These are phyloP conservation scores for Thumatha senex DNA, from an alignment of 2,888 invertebrate genomes.

Conservation along the genomic window DNA sequence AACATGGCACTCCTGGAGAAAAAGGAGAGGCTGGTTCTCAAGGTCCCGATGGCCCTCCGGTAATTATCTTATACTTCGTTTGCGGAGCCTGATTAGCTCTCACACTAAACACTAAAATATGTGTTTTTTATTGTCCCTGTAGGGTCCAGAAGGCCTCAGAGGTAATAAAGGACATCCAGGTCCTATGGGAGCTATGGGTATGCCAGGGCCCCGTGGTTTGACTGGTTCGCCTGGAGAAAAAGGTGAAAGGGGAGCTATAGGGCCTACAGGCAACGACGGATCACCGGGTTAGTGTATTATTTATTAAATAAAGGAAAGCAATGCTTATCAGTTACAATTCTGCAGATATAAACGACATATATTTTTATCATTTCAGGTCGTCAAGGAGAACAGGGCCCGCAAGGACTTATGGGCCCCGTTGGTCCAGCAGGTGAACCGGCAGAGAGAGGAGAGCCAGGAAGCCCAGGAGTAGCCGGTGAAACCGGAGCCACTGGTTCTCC, in stretches of 20 bases:
- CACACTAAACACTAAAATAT: neutral
- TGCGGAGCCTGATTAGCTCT: no score
- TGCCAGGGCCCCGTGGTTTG: conserved; percentile 87
- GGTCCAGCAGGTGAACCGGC: conserved; percentile 93
- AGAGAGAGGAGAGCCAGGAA: conserved; percentile 90
- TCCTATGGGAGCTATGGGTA: conserved; percentile 87
- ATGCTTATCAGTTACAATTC: neutral
- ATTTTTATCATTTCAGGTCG: conserved; percentile 65
- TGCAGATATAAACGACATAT: neutral
- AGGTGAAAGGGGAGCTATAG: conserved; percentile 88
- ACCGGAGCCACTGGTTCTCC: conserved; percentile 88
- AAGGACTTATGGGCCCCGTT: conserved; percentile 88
- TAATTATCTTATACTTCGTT: conserved; percentile 47
- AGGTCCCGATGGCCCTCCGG: conserved; percentile 87
- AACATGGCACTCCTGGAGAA: conserved; percentile 85
- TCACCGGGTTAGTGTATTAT: conserved; percentile 80
- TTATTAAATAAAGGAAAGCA: neutral
- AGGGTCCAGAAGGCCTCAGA: conserved; percentile 87
- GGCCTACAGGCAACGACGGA: conserved; percentile 90
- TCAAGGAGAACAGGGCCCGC: conserved; percentile 90
- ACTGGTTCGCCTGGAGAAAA: conserved; percentile 88
- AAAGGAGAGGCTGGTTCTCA: conserved; percentile 87
- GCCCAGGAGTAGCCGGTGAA: conserved; percentile 88
- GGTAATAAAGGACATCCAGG: conserved; percentile 90
- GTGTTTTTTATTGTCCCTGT: neutral